Evolutionary conservation across 2,888 invertebrate genomes (phyloP), one percentile per base, ranked within the genome.

Genomic region (Agonopterix subpropinquella): DNA sequence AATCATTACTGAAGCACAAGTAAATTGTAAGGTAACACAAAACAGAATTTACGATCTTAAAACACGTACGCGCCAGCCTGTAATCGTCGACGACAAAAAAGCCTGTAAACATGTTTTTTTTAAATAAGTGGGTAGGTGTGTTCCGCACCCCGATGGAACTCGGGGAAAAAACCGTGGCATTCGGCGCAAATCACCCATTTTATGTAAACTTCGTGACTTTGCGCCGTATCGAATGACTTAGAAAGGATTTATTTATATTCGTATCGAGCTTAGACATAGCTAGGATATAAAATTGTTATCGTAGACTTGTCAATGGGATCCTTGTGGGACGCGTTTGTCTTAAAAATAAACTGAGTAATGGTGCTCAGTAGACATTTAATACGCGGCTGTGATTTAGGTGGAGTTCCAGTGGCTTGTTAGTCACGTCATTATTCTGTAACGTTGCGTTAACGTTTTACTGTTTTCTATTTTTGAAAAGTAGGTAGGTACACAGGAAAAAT

Each of bases 141-240:
- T 18, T 44, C 44, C 59, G 71, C 79, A 76, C 78, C 79, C 84
- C 73, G 64, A 64, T 59, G 63, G 69, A 70, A 70, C 57, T 56
- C 63, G 53, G 62, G 66, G 70, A 76, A 83, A 87, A 78, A 75
- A 76, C 72, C 70, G 65, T 73, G 75, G 78, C 73, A 76, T 84
- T 84, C 77, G 79, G 74, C 68, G 76, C 83, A 84, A 86, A 85
- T 83, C 83, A 79, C 80, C 75, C 81, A 85, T 82, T 87, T 88
- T 86, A 88, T 87, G 88, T 86, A 86, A 87, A 88, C 80, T 85
- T 84, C 88, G 88, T 88, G 88, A 87, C 88, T 88, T 70, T 73
- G 69, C 65, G 73, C 85, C 83, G 75, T 88, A 86, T 86, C 82
- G 82, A 81, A 87, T 85, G 86, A 78, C 82, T 86, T 85, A 83